Conservation (phyloP, 1,140 invertebrate genomes). For the Drosophila eugracilis region DNA sequence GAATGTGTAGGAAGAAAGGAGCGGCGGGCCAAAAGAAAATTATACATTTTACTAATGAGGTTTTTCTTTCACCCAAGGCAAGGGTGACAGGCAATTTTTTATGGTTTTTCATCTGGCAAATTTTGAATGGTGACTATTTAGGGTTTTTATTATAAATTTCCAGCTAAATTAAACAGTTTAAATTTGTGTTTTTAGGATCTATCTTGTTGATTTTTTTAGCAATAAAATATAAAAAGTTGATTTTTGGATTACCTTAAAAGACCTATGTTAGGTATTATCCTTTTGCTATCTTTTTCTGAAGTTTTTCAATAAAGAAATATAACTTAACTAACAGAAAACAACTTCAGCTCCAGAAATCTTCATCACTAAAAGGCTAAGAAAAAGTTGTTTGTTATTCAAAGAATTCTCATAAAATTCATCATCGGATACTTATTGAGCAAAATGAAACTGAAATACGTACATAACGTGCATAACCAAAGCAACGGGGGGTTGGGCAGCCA, state of each 20-base stretch:
- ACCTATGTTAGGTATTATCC: too few relatives aligned
- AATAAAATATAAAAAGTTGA: too few relatives aligned
- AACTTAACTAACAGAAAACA: too few relatives aligned
- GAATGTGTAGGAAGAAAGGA: slow-evolving; percentile 11
- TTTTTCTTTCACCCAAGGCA: background rate
- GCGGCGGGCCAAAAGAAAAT: slow-evolving; percentile 6
- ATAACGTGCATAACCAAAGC: slow-evolving; percentile 32
- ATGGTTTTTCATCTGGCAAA: background rate
- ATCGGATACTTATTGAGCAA: slow-evolving; percentile 1
- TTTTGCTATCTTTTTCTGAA: too few relatives aligned
- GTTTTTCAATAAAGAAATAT: too few relatives aligned
- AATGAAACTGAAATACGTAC: slow-evolving; percentile 3
- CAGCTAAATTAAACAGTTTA: background rate
- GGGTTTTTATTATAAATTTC: background rate
- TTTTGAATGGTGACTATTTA: background rate
- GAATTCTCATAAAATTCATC: slow-evolving; percentile 8
- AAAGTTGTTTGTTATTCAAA: too few relatives aligned
- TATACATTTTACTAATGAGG: slow-evolving; percentile 26
- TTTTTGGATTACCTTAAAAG: too few relatives aligned
- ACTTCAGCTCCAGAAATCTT: background rate
- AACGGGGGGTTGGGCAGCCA: background rate
- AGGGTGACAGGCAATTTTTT: background rate
- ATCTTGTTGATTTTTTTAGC: too few relatives aligned
- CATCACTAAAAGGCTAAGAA: background rate
- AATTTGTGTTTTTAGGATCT: background rate